Evolutionary conservation across 2,113 vertebrate species (phyloP), one percentile per base, ranked within the genome.

Genomic region (Mus spicilegus): DNA sequence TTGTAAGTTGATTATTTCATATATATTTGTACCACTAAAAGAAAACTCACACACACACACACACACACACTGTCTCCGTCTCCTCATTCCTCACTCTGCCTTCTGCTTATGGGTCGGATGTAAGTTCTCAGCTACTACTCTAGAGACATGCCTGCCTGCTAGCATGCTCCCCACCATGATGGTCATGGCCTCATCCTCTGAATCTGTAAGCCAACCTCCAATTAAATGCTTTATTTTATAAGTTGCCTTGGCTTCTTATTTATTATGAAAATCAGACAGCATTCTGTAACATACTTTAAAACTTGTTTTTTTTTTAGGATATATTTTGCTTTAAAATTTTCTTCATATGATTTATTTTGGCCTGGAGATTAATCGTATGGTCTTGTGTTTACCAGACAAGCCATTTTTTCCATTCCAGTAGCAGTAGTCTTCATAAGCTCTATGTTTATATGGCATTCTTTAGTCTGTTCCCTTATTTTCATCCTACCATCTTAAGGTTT

Each of bases 401-500:
- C 12, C 46, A 89, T 69, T 69, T 33, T 24, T 20, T 77, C 33
- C 5, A 13, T 76, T 42, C 46, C 58, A 39, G 36, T 19, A 9
- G 54, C 67, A 19, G 46, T 91, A 81, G 80, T 85, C 95, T 84
- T 72, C 78, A 90, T n/a, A 72, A 8, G 39, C 87, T 94, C 93
- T 65, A 78, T 54, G 81, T 92, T 96, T 93, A 75, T 46, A 30
- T n/a, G 73, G 16, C 39, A 3, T 92, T 72, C 93, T 58, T 33
- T 95, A 80, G 39, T 16, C 84, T 90, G 72, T 80, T 51, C 56
- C 84, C 28, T 94, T 91, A 65, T 89, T 94, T 95, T 91, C 70
- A 73, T 93, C 88, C 69, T 93, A 46, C 22, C 90, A 24, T 93
- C 92, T 96, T 95, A 82, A 82, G 54, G 7, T 39, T 39, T 82